Evolutionary conservation across 2,888 invertebrate species (phyloP).

Genomic region (Bedellia somnulentella): DNA sequence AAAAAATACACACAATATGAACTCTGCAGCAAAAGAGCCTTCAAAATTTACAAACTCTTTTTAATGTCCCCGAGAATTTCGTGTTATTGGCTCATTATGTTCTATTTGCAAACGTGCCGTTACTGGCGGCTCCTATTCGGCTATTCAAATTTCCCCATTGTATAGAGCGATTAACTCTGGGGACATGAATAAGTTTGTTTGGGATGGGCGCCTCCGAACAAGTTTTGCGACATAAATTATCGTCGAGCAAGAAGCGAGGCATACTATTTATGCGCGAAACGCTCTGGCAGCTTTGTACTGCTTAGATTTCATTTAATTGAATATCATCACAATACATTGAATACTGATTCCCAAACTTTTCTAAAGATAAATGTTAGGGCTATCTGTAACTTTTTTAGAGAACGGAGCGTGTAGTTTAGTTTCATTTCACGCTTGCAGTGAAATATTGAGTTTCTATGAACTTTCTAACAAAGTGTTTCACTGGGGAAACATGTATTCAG

Average conservation of each 20-base stretch:
- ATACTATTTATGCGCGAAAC: constrained; percentile 23
- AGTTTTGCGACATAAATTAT: constrained; percentile 31
- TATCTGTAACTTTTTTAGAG: too few species aligned
- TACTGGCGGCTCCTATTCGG: constrained; percentile 14
- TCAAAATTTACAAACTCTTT: too few species aligned
- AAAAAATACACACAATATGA: too few species aligned
- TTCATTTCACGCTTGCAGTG: too few species aligned
- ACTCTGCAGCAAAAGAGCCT: too few species aligned
- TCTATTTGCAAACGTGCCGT: constrained; percentile 6
- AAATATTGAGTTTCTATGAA: too few species aligned
- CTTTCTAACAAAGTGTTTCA: too few species aligned
- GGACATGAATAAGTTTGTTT: constrained; percentile 26
- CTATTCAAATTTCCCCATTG: constrained; percentile 19
- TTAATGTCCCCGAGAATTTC: background rate
- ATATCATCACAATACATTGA: constrained; percentile 17
- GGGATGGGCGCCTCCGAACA: constrained; percentile 13
- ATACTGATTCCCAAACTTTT: too few species aligned
- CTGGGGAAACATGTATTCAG: too few species aligned
- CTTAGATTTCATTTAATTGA: constrained; percentile 24
- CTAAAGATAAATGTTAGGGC: too few species aligned
- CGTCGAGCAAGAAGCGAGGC: constrained; percentile 16
- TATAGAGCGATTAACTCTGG: constrained; percentile 26
- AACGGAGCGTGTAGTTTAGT: too few species aligned
- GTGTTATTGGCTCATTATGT: constrained; percentile 5
- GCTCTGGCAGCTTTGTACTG: constrained; percentile 14